phyloP scores from a whole-genome alignment of 2,113 vertebrate genomes.

The Mustela lutreola region DNA sequence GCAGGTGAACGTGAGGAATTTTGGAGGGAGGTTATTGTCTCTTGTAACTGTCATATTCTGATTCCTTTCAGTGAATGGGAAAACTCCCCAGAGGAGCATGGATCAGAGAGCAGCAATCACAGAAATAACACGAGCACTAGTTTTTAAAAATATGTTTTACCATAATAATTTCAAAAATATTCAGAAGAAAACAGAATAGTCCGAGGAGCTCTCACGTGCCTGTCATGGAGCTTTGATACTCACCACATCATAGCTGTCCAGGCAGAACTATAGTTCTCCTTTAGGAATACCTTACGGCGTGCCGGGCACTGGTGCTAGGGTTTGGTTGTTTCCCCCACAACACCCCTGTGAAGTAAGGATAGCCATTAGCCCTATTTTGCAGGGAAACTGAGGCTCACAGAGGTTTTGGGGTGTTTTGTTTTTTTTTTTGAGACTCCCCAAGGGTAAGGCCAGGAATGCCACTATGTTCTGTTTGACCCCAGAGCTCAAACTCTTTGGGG shows the following conservation, averaged over 20 bases:
- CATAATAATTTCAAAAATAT: neutral
- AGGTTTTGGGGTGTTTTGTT: neutral
- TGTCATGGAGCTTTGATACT: neutral
- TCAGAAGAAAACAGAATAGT: neutral
- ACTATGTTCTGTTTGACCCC: neutral
- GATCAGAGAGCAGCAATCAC: neutral
- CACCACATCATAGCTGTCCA: rapidly evolving
- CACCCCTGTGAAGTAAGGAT: neutral
- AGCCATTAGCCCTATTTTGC: neutral
- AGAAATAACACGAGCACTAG: neutral
- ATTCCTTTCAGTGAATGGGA: neutral
- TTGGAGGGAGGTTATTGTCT: neutral
- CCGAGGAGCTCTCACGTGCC: rapidly evolving
- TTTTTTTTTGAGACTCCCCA: neutral
- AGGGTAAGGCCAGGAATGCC: neutral
- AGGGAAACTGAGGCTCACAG: neutral
- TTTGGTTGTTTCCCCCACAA: neutral
- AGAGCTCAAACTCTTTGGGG: neutral
- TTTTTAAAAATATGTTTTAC: neutral
- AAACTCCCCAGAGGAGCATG: neutral
- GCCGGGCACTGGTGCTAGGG: neutral
- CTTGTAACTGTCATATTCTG: neutral
- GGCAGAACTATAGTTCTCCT: neutral
- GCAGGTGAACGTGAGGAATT: neutral
- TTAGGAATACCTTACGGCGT: neutral